Evolutionary conservation across 1,140 invertebrate species (phyloP).

Genomic region (Liolophura sinensis): DNA sequence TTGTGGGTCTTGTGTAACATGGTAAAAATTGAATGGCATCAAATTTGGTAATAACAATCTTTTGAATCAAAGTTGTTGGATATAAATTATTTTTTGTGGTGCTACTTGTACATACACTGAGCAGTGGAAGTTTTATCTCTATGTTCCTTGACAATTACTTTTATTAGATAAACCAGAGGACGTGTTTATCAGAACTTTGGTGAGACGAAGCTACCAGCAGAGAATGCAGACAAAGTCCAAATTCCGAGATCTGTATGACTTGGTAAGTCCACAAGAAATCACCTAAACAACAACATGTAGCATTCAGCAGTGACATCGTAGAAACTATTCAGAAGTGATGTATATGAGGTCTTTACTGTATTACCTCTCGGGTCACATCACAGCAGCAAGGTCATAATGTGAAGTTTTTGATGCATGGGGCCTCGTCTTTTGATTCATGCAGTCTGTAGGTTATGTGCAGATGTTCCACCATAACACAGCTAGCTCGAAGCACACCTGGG

Average conservation of each 20-base stretch:
- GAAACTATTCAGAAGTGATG: no score
- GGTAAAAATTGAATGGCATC: not conserved
- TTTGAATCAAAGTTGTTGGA: not conserved
- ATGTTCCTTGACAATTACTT: not conserved
- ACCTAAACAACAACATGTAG: not conserved
- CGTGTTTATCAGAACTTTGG: constrained; percentile 37
- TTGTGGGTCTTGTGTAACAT: not conserved
- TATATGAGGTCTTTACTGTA: no score
- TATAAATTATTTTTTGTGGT: not conserved
- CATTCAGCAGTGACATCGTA: no score
- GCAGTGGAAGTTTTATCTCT: not conserved
- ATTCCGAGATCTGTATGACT: constrained; percentile 43
- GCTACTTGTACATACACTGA: not conserved
- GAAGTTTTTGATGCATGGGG: no score
- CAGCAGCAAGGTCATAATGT: no score
- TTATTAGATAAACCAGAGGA: constrained; percentile 37
- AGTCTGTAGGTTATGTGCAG: no score
- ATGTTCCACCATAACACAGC: no score
- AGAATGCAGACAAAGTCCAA: constrained; percentile 32
- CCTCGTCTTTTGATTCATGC: no score
- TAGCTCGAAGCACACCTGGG: no score
- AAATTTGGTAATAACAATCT: not conserved
- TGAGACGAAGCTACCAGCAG: constrained; percentile 36
- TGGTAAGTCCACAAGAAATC: constrained; percentile 27
- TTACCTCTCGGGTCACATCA: no score